Evolutionary conservation across 2,797 vertebrate species (phyloP).

Genomic region (Petrocephalus schoutedeni): DNA sequence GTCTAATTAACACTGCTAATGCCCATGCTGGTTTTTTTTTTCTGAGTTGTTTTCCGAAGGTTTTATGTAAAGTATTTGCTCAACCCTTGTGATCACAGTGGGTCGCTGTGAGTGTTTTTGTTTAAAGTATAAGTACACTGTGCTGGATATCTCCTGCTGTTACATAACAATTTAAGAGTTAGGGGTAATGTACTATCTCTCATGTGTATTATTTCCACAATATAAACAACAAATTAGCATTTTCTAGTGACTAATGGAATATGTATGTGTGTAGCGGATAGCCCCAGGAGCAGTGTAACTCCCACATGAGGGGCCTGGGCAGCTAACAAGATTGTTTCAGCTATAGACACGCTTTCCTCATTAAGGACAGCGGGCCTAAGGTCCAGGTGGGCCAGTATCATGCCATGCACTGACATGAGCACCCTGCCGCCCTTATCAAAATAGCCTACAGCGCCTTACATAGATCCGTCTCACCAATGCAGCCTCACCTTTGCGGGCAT

Average conservation of each 20-base stretch:
- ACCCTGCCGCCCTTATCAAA: not conserved
- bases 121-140: not conserved
- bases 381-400: not conserved
- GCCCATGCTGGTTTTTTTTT: not conserved
- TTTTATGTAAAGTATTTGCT: not conserved
- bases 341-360: not conserved
- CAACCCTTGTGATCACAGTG: not conserved
- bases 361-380: not conserved
- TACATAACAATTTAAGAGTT: conserved; percentile 9
- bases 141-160: not conserved
- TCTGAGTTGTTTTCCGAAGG: not conserved
- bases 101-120: not conserved
- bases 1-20: not conserved
- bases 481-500: not conserved
- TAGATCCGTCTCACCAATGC: not conserved
- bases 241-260: not conserved
- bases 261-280: not conserved
- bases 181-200: conserved; percentile 5
- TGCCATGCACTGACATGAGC: not conserved
- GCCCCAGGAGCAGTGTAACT: not conserved
- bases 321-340: not conserved
- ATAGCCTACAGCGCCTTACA: not conserved
- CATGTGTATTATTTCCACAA: not conserved
- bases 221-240: conserved; percentile 3
- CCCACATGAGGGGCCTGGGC: not conserved